Base-by-base conservation (phyloP, 2,888 invertebrate genomes). In the Galerucella pusilla region DNA sequence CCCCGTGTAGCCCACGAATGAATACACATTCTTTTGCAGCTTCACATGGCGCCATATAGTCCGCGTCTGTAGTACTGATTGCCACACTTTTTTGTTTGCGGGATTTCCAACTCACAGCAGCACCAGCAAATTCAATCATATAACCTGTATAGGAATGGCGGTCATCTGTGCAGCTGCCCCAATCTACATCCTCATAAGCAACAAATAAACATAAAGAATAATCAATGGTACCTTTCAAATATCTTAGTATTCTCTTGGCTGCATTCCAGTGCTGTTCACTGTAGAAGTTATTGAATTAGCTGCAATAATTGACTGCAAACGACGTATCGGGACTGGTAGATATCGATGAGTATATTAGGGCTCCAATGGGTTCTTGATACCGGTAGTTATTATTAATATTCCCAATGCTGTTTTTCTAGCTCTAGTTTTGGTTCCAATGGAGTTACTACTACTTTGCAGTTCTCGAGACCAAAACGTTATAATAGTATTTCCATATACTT, bases 341-440 rank as follows among this genome's bases (percentile, higher is more conserved):
- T 74, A 61, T 67, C 14, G 71, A 35, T 11, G 61, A 20, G 52
- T 67, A 76, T 6, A 70, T 46, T 1, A 74, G 54, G 67, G 70
- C 68, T 35, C 75, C 73, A 16, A 76, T 70, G 67, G 64, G 73
- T 66, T 77, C 72, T 68, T 76, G 73, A 71, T 69, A 71, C 12
- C 71, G 66, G 16, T 73, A 11, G 35, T 46, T 59, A 57, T 57
- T 6, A 28, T 46, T 9, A 49, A 16, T 20, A 67, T 59, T 60
- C 66, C 66, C 25, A 52, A 49, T 35, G 9, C 35, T 42, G n/a
- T 45, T 68, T 12, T 60, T 25, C 10, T 67, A 46, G 3, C 45
- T 49, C 57, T 63, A 25, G 66, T 42, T 73, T 68, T 73, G n/a
- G 57, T 14, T 57, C 11, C 25, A 49, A 46, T 16, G 68, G 68